Percentiles rank a stretch among this genome's conserved stretches.
Evolutionary conservation across 1,140 invertebrate genomes (phyloP).

Genomic region (Diabrotica virgifera): DNA sequence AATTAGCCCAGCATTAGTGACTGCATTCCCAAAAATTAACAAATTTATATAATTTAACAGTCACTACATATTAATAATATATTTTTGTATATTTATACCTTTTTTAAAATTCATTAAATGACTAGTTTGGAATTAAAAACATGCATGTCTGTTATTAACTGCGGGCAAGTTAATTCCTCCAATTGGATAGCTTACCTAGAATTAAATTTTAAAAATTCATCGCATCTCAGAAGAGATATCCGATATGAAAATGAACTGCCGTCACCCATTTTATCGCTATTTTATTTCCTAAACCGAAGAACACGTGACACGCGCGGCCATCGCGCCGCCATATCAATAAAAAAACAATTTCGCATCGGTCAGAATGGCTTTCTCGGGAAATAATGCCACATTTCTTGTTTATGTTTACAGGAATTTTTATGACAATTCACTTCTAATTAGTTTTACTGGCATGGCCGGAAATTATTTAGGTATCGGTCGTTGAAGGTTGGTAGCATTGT

Average conservation of each 20-base stretch:
- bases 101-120: too few relatives aligned
- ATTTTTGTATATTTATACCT: too few relatives aligned
- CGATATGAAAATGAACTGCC: slow-evolving; percentile 12
- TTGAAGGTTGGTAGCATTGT: neutral
- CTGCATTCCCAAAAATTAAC: too few relatives aligned
- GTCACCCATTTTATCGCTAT: slow-evolving; percentile 7
- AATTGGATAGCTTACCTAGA: neutral
- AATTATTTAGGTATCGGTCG: slow-evolving; percentile 4
- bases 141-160: too few relatives aligned
- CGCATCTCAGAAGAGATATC: slow-evolving; percentile 6
- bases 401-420: slow-evolving; percentile 14
- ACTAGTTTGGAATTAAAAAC: too few relatives aligned
- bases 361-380: slow-evolving; percentile 16
- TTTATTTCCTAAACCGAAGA: slow-evolving; percentile 13
- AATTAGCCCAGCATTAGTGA: too few relatives aligned
- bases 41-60: too few relatives aligned
- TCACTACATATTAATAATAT: too few relatives aligned
- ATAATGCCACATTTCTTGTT: slow-evolving; percentile 9
- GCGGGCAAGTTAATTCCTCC: neutral
- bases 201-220: slow-evolving; percentile 15
- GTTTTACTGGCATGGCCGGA: neutral
- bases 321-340: slow-evolving; percentile 9
- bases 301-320: slow-evolving; percentile 5
- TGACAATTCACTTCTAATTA: slow-evolving; percentile 11
- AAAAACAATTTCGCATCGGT: slow-evolving; percentile 12